Base-by-base conservation (phyloP, 2,113 vertebrate genomes). In the Syrmaticus mikado region DNA sequence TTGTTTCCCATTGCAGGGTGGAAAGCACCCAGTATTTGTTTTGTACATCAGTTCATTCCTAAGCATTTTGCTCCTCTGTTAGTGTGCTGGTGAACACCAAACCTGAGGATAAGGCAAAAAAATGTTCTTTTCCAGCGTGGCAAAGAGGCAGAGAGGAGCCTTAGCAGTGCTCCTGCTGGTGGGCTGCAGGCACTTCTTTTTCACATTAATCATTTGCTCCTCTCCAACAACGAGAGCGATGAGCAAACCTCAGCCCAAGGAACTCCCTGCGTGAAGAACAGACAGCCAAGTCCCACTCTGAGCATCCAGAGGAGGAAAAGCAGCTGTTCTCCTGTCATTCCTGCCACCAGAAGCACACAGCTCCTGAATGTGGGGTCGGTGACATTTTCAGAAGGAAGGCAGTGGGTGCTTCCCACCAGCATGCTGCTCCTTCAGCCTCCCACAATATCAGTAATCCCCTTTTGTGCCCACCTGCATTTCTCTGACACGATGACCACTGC, bases 351-450 rank as follows among this genome's bases (percentile, higher is more conserved):
- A 60, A 81, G 87, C 22, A 68, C 64, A 62, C 64, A 89, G 40
- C 73, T 80, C 46, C 30, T 27, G 85, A 85, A 89, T 83, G 48
- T 21, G 85, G 87, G 89, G 4, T 57, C 82, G 92, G 61, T 93
- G 94, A 92, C 87, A 95, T 97, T 91, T 97, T 43, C 79, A 87
- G 70, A 74, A 88, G 85, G 87, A 87, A 96, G 2, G 79, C 94
- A 96, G 89, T 92, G 91, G 91, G 91, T 81, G 85, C 91, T 96
- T 85, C 94, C 94, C 89, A 95, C 89, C 13, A 27, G 60, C 85
- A 13, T 68, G 87, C 91, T 91, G 89, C 72, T n/a, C 32, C 89
- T 68, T 28, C n/a, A 85, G 48, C 19, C 21, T 62, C 11, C 30
- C 17, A n/a, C 45, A 10, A 0, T 45, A 48, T 78, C 81, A 88